Conservation (phyloP, 2,888 invertebrate species). For the Teleogryllus oceanicus region DNA sequence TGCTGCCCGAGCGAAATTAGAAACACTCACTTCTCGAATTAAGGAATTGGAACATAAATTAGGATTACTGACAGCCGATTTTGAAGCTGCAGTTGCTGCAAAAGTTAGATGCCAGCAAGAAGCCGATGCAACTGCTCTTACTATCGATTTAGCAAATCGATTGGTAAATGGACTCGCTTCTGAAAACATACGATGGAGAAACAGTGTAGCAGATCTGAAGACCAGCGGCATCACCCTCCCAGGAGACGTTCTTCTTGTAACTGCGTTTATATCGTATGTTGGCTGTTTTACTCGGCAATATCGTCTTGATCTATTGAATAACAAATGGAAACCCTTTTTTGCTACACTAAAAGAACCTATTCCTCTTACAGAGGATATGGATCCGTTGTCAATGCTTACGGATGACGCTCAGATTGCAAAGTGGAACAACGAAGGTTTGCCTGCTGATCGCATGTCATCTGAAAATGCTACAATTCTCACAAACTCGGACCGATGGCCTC, state of each 20-base stretch:
- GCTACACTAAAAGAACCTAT: slow-evolving; percentile 65
- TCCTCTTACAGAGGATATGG: slow-evolving; percentile 72
- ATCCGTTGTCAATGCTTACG: slow-evolving; percentile 78
- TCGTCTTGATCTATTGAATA: slow-evolving; percentile 70
- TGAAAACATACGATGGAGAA: slow-evolving; percentile 81
- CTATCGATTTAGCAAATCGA: slow-evolving; percentile 87
- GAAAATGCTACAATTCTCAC: slow-evolving; percentile 91
- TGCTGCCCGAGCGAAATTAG: slow-evolving; percentile 75
- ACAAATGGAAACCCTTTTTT: slow-evolving; percentile 79
- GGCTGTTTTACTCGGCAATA: slow-evolving; percentile 89
- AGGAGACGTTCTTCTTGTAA: slow-evolving; percentile 82
- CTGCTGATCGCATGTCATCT: slow-evolving; percentile 88
- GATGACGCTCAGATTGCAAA: slow-evolving; percentile 88
- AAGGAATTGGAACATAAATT: slow-evolving; percentile 73
- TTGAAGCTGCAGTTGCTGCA: slow-evolving; percentile 78
- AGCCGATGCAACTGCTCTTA: slow-evolving; percentile 83
- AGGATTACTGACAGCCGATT: slow-evolving; percentile 72
- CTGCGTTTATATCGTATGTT: slow-evolving; percentile 92
- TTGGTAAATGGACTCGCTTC: slow-evolving; percentile 89
- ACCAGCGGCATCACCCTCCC: slow-evolving; percentile 74
- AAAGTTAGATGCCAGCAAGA: slow-evolving; percentile 90
- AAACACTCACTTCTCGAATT: slow-evolving; percentile 64
- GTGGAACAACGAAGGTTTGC: slow-evolving; percentile 93
- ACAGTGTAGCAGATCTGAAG: slow-evolving; percentile 61
- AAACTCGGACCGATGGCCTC: slow-evolving; percentile 86